Base-by-base conservation (phyloP, 2,888 invertebrate species). In the Pheosia gnoma region DNA sequence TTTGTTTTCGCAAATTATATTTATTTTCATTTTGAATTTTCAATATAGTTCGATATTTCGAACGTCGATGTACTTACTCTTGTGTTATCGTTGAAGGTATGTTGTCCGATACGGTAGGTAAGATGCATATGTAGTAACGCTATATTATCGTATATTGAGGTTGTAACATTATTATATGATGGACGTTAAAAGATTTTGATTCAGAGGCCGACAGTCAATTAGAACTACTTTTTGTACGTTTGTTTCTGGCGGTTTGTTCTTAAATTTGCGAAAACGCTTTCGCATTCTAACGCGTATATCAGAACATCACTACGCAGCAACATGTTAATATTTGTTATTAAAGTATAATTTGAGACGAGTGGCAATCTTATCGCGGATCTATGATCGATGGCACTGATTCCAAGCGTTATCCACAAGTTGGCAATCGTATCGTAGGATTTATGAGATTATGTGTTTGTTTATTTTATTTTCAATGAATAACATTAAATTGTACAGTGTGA, bases 301-400 rank as follows among this genome's bases (percentile, higher is more conserved):
- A 3, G 37, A 51, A 55, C 66, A 65, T 51, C 62, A 59, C 67
- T 61, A 74, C 47, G 47, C n/a, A 60, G 37, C 41, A 60, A 49
- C 55, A 53, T 58, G 56, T 54, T 66, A 69, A 71, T 75, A 59
- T 65, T 60, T 62, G 53, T 66, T 65, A 70, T 65, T 68, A 68
- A 70, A 70, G 47, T 66, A 62, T 70, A 74, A 72, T 68, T 68
- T 59, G 38, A 41, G 25, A 39, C 54, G 41, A 61, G 57, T 10
- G 25, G 45, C 65, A 66, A 74, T 76, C 78, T 78, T 71, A 78
- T 78, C 78, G 45, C 4, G 38, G 61, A 60, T 68, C 60, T 59
- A 57, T 61, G 67, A 67, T 68, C 67, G 74, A 75, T 78, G 60
- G 65, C 66, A 57, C 61, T 71, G 78, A 79, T 76, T 79, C 41